Base-by-base conservation (phyloP, 2,888 invertebrate species). In the Nomada ruficornis region DNA sequence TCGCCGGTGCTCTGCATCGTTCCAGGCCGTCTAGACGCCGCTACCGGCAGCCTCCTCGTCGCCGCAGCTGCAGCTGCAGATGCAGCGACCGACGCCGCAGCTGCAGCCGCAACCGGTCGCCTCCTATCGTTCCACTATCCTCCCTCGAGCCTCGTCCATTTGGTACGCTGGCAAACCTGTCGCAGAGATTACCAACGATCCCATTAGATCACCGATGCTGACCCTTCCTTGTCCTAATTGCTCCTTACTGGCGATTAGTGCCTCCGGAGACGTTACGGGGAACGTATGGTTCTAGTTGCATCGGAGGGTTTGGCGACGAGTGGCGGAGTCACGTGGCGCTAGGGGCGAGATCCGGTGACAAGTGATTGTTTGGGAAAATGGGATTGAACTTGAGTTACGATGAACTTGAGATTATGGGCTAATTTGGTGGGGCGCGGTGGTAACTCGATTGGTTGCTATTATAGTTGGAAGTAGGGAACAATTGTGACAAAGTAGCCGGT, bases 1-100 rank as follows among this genome's bases (percentile, higher is more conserved):
- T 92, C 92, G 86, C 89, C 90, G 86, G 90, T 88, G 86, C 89
- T 90, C 89, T 91, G 92, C 93, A 93, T 93, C 86, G 77, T 89
- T 83, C 71, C 77, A 82, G 26, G 26, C 82, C 87, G 85, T 86
- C 86, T 83, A 76, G 83, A 73, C 87, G 88, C 85, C 86, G 86
- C 81, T 88, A 87, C 84, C 88, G 79, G 83, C 86, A 84, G 77
- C 84, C 84, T 79, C 85, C 84, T 78, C 85, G 85, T 82, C 84
- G 88, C 86, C 79, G 77, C 79, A 80, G 75, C 86, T 82, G 83
- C 86, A 87, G 89, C 88, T 89, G 89, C 89, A 88, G 90, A 86
- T 89, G 90, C 88, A 89, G 88, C 88, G 88, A 89, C 86, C 89
- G 86, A 86, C 88, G 89, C 90, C 89, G 87, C 90, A 90, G 87